Conservation (phyloP, 2,888 invertebrate species). For the Euplexia lucipara region DNA sequence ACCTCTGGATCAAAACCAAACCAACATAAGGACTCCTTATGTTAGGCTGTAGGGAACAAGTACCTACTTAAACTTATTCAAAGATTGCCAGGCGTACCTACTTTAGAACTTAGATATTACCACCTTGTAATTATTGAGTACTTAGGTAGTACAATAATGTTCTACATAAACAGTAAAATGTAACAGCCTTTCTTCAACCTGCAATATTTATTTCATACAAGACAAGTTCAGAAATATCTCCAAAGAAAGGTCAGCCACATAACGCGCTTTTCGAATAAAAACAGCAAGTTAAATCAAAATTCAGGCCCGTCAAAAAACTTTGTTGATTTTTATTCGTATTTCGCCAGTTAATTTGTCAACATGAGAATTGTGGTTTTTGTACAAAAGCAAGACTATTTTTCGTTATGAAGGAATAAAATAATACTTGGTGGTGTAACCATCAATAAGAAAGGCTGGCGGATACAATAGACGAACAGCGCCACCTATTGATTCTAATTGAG, state of each 20-base stretch:
- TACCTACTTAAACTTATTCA: too few species aligned
- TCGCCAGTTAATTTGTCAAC: constrained; percentile 66
- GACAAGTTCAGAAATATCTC: constrained; percentile 17
- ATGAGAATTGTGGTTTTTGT: constrained; percentile 58
- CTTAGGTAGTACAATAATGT: too few species aligned
- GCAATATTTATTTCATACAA: background rate
- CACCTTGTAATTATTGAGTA: too few species aligned
- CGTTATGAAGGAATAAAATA: constrained; percentile 54
- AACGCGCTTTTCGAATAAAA: constrained; percentile 12
- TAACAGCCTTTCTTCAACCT: background rate
- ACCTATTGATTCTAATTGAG: too few species aligned
- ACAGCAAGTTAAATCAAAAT: constrained; percentile 44
- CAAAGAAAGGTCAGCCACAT: constrained; percentile 24
- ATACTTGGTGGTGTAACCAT: constrained; percentile 38
- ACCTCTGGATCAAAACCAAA: too few species aligned
- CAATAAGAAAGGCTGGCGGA: constrained; percentile 1
- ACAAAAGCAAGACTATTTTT: constrained; percentile 42
- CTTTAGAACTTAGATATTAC: too few species aligned
- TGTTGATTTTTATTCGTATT: constrained; percentile 47
- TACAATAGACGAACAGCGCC: too few species aligned
- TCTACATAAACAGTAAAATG: too few species aligned
- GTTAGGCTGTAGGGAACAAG: too few species aligned
- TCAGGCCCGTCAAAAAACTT: constrained; percentile 46
- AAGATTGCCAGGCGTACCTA: too few species aligned
- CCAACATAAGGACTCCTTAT: too few species aligned